A percentile compares a stretch with the other conserved stretches of the same genome.
Conservation (phyloP, 2,888 invertebrate species). For the Elegia similella region DNA sequence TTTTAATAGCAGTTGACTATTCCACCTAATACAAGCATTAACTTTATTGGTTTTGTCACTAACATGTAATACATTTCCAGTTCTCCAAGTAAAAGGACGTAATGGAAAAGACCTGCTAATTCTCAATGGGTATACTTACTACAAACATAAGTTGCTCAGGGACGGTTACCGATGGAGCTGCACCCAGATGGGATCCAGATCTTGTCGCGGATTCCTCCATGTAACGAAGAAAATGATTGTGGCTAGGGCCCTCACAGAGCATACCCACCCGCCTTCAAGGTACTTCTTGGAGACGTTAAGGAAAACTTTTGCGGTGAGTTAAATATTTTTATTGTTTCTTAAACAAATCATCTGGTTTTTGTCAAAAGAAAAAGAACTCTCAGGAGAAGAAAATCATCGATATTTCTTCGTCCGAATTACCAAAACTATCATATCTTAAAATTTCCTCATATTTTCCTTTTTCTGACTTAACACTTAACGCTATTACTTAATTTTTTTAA, state of each 20-base stretch:
- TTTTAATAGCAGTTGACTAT: too few relatives aligned
- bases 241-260: slow-evolving; percentile 62
- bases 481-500: too few relatives aligned
- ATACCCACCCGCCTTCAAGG: slow-evolving; percentile 68
- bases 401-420: too few relatives aligned
- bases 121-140: slow-evolving; percentile 73
- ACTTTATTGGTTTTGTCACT: background rate
- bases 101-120: slow-evolving; percentile 68
- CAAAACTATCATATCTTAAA: too few relatives aligned
- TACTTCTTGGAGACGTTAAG: slow-evolving; percentile 52
- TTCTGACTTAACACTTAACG: too few relatives aligned
- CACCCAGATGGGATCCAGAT: slow-evolving; percentile 74
- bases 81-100: slow-evolving; percentile 67
- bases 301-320: slow-evolving; percentile 31
- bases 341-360: too few relatives aligned
- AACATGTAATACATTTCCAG: slow-evolving; percentile 43
- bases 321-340: too few relatives aligned
- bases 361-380: too few relatives aligned
- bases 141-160: slow-evolving; percentile 66
- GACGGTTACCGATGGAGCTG: slow-evolving; percentile 76
- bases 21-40: too few relatives aligned
- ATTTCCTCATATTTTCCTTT: too few relatives aligned
- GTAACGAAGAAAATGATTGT: slow-evolving; percentile 67
- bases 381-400: too few relatives aligned
- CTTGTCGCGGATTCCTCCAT: slow-evolving; percentile 69